Percentiles rank a stretch among this genome's conserved stretches.
phyloP scores from a whole-genome alignment of 92 coral and sea anemone species.

The Parazoanthus darwini region DNA sequence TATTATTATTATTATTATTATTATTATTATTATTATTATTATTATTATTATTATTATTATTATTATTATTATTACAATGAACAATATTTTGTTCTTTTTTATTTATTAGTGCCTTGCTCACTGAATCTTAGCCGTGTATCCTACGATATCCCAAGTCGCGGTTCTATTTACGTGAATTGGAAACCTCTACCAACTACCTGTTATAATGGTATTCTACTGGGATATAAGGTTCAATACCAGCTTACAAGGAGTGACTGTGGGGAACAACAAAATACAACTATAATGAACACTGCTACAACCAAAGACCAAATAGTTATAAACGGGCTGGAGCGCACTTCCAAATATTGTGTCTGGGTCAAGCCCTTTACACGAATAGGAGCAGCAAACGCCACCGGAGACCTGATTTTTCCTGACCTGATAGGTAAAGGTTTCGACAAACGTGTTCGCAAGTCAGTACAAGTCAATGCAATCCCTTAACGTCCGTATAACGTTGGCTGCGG shows the following conservation, averaged over 20 bases:
- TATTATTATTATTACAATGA: too few relatives aligned
- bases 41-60: too few relatives aligned
- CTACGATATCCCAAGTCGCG: constrained; percentile 47
- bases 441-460: background rate
- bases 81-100: too few relatives aligned
- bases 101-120: constrained; percentile 52
- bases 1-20: too few relatives aligned
- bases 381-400: constrained; percentile 58
- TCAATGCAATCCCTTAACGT: background rate
- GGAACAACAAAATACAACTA: background rate
- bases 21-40: too few relatives aligned
- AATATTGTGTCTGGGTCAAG: constrained; percentile 59
- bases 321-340: constrained; percentile 57
- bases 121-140: constrained; percentile 49
- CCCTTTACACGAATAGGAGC: constrained; percentile 77
- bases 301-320: constrained; percentile 43
- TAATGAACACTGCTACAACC: constrained; percentile 38
- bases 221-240: constrained; percentile 64
- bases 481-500: too few relatives aligned
- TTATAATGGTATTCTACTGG: constrained; percentile 63
- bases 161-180: constrained; percentile 50
- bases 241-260: constrained; percentile 8
- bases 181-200: constrained; percentile 48
- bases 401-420: constrained; percentile 48
- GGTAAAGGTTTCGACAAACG: constrained; percentile 38